phyloP scores from a whole-genome alignment of 2,888 invertebrate genomes.

The Arrhopalites spinosus region DNA sequence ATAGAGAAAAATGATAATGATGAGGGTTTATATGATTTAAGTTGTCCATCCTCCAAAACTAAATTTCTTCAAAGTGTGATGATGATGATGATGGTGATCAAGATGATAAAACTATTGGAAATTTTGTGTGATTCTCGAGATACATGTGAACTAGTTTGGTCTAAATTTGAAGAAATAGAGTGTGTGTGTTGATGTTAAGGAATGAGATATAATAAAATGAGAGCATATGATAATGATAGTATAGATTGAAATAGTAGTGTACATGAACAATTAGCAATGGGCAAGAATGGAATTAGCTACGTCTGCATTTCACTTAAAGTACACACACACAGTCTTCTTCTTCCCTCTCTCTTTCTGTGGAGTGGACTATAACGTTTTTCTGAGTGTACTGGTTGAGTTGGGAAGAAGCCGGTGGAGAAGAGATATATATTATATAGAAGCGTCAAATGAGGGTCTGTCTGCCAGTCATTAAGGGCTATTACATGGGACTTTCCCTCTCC shows the following conservation, averaged over 20 bases:
- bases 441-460: conserved; percentile 40
- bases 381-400: neutral
- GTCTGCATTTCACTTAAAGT: neutral
- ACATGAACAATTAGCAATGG: conserved; percentile 31
- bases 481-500: conserved; percentile 56
- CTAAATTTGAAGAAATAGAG: neutral
- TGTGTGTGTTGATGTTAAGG: neutral
- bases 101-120: too few species aligned
- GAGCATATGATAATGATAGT: neutral
- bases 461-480: conserved; percentile 57
- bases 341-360: neutral
- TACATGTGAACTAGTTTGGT: too few species aligned
- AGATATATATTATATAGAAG: conserved; percentile 15
- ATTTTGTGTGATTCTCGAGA: too few species aligned
- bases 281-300: conserved; percentile 28
- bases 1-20: too few species aligned
- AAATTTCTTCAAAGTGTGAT: too few species aligned
- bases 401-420: conserved; percentile 10
- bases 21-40: too few species aligned
- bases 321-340: neutral
- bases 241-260: neutral
- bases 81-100: too few species aligned
- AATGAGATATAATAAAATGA: conserved; percentile 4
- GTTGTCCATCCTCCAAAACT: too few species aligned
- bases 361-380: neutral